Evolutionary conservation across 1,140 invertebrate species (phyloP).

Genomic region (Penaeus indicus): DNA sequence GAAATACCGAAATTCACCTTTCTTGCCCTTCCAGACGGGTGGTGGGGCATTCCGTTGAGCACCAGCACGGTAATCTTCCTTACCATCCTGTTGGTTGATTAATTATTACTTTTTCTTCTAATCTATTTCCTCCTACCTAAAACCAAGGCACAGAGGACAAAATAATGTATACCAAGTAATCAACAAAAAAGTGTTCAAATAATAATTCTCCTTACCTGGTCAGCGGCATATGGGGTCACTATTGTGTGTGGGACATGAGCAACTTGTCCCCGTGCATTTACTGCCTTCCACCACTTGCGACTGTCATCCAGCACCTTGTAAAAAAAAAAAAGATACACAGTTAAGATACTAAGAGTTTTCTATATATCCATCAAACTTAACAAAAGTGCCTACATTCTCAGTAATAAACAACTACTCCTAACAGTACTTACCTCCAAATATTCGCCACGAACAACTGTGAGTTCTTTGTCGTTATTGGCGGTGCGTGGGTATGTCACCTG

Average conservation of each 20-base stretch:
- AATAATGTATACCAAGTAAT: neutral
- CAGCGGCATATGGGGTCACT: slow-evolving; percentile 78
- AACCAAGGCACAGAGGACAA: neutral
- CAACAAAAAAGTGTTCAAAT: neutral
- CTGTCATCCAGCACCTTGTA: slow-evolving; percentile 90
- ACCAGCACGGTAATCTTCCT: slow-evolving; percentile 60
- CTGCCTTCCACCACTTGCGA: slow-evolving; percentile 98
- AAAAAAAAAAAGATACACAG: slow-evolving; percentile 65
- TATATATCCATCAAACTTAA: neutral
- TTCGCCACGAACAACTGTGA: slow-evolving; percentile 95
- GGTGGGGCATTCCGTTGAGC: slow-evolving; percentile 68
- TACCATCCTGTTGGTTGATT: slow-evolving; percentile 33
- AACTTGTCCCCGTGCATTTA: slow-evolving; percentile 87
- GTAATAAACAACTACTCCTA: neutral
- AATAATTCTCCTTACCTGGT: slow-evolving; percentile 62
- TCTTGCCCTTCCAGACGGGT: slow-evolving; percentile 86
- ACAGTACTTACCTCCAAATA: slow-evolving; percentile 85
- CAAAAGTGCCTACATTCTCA: neutral
- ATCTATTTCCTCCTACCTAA: too few species aligned
- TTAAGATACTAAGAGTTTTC: neutral
- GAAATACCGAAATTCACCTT: slow-evolving; percentile 96
- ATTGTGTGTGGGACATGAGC: slow-evolving; percentile 99
- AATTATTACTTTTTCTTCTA: neutral
- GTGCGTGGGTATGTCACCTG: slow-evolving; percentile 95
- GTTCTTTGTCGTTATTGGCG: slow-evolving; percentile 98